Percentiles rank a stretch among this genome's conserved stretches.
Conservation (phyloP, 2,113 vertebrate species). For the Rhea pennata region DNA sequence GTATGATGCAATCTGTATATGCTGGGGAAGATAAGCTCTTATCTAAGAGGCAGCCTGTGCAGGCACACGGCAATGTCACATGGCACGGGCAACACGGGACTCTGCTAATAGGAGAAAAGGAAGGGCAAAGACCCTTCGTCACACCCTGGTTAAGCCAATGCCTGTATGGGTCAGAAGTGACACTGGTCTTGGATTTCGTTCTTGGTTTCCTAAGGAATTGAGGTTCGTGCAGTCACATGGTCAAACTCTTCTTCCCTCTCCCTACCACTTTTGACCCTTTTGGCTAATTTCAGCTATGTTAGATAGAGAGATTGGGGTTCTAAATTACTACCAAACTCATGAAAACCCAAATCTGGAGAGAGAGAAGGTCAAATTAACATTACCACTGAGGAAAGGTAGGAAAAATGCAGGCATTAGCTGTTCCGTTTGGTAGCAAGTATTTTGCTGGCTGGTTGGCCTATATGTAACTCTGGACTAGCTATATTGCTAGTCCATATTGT, state of each 20-base stretch:
- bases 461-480: rapidly evolving
- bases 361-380: background rate
- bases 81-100: background rate
- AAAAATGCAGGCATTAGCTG: background rate
- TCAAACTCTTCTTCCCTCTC: background rate
- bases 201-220: background rate
- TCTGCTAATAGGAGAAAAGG: background rate
- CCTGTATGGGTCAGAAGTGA: background rate
- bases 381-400: background rate
- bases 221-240: background rate
- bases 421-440: rapidly evolving
- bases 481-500: background rate
- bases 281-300: background rate
- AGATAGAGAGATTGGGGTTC: background rate
- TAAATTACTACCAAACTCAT: background rate
- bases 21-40: background rate
- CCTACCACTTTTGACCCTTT: background rate
- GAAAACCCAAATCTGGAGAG: background rate
- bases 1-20: background rate
- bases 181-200: background rate
- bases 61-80: rapidly evolving
- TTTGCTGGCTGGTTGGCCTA: background rate
- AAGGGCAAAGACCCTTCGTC: background rate
- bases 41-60: background rate
- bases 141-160: background rate